Evolutionary conservation across 2,888 invertebrate species (phyloP).

Genomic region (Sturmia bella): DNA sequence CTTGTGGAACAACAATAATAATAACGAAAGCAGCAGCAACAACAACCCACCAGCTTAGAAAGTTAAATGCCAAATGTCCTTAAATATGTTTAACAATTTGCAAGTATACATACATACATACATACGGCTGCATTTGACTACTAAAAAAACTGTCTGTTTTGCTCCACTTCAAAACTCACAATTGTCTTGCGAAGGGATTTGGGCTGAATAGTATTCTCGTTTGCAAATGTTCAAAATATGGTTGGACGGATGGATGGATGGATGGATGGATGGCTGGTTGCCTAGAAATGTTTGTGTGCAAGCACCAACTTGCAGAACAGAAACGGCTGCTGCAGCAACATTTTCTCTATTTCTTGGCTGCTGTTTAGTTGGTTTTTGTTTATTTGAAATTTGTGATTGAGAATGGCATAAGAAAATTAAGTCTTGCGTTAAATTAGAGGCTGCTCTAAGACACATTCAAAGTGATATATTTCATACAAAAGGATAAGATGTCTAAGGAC

Average conservation of each 20-base stretch:
- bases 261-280: conserved; percentile 14
- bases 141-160: neutral
- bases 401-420: conserved; percentile 63
- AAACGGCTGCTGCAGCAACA: conserved; percentile 52
- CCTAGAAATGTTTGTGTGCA: conserved; percentile 43
- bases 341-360: conserved; percentile 29
- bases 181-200: conserved; percentile 35
- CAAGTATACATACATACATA: conserved; percentile 8
- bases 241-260: conserved; percentile 19
- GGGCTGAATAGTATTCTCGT: conserved; percentile 37
- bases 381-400: conserved; percentile 40
- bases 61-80: conserved; percentile 68
- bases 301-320: conserved; percentile 52
- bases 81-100: conserved; percentile 55
- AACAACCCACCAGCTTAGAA: conserved; percentile 61
- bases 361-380: neutral
- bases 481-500: conserved; percentile 65
- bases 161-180: neutral
- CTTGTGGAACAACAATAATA: conserved; percentile 45
- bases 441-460: conserved; percentile 63
- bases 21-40: conserved; percentile 41
- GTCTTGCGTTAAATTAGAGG: conserved; percentile 70
- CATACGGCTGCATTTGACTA: conserved; percentile 5
- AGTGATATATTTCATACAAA: conserved; percentile 40
- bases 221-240: conserved; percentile 34